Base-by-base conservation (phyloP, 2,797 vertebrate species). In the Neosalanx taihuensis region DNA sequence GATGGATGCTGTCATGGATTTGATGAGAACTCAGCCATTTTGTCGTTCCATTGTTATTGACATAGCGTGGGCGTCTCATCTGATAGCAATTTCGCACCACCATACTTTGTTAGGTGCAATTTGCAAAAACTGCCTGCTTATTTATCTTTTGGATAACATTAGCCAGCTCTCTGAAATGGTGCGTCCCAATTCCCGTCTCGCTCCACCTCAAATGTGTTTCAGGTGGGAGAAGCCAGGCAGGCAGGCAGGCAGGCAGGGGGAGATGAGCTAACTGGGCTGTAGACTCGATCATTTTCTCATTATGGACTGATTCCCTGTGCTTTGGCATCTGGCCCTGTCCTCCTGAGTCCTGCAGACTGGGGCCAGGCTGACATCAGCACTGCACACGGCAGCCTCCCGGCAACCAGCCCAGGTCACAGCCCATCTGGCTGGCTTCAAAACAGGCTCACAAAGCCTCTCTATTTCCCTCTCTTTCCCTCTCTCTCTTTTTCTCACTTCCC, bases 41-140 rank as follows among this genome's bases (percentile, higher is more conserved):
- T 81, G 79, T 80, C 87, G 79, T 79, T 76, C 85, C 70, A 49
- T 85, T 82, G 78, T 87, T 91, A 85, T 90, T 90, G 89, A 81
- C 84, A 68, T 67, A 87, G 76, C 63, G 10, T 9, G 7, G 69
- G 67, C 60, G 3, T 79, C 73, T 90, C 88, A 88, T 89, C 87
- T 89, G 89, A 91, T 81, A 89, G 88, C 87, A 91, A 89, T 92
- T 90, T 90, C 77, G 83, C 76, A 69, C 80, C 70, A 79, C 79
- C 76, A 69, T 78, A 80, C 81, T 89, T 86, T 85, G 85, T 86
- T 75, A 71, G 81, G 81, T 77, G 86, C 83, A 91, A 90, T 92
- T 90, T 90, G 86, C 85, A 9, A 67, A 81, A 51, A 30, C 60
- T 57, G 74, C 78, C 74, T 69, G 86, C 82, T 90, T 90, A 89